Conservation (phyloP, 2,113 vertebrate genomes). For the Murina feae region DNA sequence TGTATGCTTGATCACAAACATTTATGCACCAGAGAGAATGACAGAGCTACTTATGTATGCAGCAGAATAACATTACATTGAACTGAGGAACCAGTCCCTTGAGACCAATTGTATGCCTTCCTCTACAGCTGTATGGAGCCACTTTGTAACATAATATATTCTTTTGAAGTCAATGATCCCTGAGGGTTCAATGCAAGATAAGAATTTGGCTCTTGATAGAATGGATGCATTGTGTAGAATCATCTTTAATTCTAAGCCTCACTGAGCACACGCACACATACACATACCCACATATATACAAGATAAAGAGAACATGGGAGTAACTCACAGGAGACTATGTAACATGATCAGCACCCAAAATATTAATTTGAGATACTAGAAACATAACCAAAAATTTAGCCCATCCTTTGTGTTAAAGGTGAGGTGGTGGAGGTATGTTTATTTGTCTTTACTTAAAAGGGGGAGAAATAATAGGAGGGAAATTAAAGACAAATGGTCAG, state of each 20-base stretch:
- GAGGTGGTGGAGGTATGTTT: background rate
- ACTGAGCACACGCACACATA: constrained; percentile 2
- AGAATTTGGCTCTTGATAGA: constrained; percentile 66
- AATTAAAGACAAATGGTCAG: constrained; percentile 1
- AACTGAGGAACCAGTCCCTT: constrained; percentile 62
- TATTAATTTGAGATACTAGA: constrained; percentile 10
- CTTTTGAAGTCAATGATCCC: constrained; percentile 77
- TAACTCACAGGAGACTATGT: constrained; percentile 19
- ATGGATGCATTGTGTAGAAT: constrained; percentile 54
- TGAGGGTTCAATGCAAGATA: constrained; percentile 72
- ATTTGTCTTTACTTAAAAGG: background rate
- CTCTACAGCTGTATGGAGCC: constrained; percentile 62
- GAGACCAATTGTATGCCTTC: constrained; percentile 72
- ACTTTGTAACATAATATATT: constrained; percentile 74
- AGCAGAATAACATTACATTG: constrained; percentile 38
- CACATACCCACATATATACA: constrained; percentile 4
- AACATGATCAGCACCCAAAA: constrained; percentile 25
- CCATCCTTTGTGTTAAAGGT: background rate
- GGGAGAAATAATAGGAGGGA: background rate
- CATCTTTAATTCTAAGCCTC: constrained; percentile 62
- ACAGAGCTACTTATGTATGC: constrained; percentile 63
- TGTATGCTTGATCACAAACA: constrained; percentile 13
- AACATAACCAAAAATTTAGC: background rate
- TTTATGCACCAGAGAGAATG: background rate
- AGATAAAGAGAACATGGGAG: background rate